Conservation (phyloP, 2,888 invertebrate genomes). For the Drosophila rellima region DNA sequence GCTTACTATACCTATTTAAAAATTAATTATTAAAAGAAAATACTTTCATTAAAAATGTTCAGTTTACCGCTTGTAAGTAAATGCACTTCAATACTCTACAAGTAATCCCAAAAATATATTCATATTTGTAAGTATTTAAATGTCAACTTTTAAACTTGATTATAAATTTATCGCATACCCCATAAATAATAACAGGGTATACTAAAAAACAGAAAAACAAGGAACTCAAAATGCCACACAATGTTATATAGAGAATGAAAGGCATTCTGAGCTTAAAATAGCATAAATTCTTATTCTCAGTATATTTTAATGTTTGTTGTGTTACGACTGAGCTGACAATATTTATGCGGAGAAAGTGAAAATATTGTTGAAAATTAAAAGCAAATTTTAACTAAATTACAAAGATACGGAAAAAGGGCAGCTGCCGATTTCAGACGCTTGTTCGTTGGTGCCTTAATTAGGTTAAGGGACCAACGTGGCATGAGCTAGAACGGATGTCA, state of each 20-base stretch:
- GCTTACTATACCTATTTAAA: no score
- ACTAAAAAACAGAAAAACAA: constrained; percentile 15
- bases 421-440: constrained; percentile 28
- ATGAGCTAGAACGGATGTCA: constrained; percentile 53
- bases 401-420: constrained; percentile 31
- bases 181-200: background rate
- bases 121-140: no score
- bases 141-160: background rate
- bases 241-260: constrained; percentile 21
- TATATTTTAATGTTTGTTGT: constrained; percentile 57
- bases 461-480: constrained; percentile 63
- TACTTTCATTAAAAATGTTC: no score
- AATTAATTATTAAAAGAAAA: no score
- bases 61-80: no score
- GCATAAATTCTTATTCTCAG: constrained; percentile 65
- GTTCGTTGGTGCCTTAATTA: constrained; percentile 72
- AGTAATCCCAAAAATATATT: background rate
- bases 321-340: constrained; percentile 13
- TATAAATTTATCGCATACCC: background rate
- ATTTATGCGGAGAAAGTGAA: constrained; percentile 54
- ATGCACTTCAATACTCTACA: background rate
- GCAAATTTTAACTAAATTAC: constrained; percentile 67
- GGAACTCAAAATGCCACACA: constrained; percentile 37
- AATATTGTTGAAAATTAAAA: constrained; percentile 69
- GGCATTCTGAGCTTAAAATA: constrained; percentile 41